Evolutionary conservation across 35 echinoderm and acorn worm species (phyloP).

Genomic region (Apostichopus parvimensis): DNA sequence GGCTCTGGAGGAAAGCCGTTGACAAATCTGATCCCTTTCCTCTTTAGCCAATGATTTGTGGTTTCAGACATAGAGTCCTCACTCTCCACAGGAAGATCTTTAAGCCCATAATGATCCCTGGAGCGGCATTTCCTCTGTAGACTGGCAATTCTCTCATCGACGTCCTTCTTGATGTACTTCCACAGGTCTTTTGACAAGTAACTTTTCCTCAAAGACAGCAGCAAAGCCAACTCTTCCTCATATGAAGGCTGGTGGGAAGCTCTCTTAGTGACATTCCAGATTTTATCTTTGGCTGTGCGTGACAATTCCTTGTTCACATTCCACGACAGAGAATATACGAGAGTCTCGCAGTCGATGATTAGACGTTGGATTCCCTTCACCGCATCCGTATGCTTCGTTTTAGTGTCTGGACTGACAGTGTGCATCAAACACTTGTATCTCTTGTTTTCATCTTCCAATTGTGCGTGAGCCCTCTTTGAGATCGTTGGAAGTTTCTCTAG

Average conservation of each 20-base stretch:
- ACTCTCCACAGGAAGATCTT: not conserved
- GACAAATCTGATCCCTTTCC: not conserved
- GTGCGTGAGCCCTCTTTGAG: constrained; percentile 19
- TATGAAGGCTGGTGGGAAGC: constrained; percentile 46
- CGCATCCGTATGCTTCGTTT: constrained; percentile 3
- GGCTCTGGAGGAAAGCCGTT: not conserved
- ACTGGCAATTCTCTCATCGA: constrained; percentile 39
- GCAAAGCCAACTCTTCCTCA: constrained; percentile 46
- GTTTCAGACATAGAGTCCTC: not conserved
- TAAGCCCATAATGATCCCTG: not conserved
- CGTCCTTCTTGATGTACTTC: constrained; percentile 24
- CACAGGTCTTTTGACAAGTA: constrained; percentile 21
- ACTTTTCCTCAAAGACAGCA: constrained; percentile 19
- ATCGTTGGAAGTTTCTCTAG: constrained; percentile 1
- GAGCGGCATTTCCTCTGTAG: constrained; percentile 45
- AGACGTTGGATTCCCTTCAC: constrained; percentile 39
- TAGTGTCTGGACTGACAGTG: constrained; percentile 26
- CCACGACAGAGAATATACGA: constrained; percentile 21
- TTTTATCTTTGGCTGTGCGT: constrained; percentile 36
- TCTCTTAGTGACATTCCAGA: constrained; percentile 24
- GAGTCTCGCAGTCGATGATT: constrained; percentile 30
- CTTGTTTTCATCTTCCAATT: constrained; percentile 42
- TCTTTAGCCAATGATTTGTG: not conserved
- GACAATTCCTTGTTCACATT: not conserved
- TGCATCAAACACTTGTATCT: not conserved